phyloP scores from a whole-genome alignment of 2,888 invertebrate genomes.

The Megalurothrips usitatus region DNA sequence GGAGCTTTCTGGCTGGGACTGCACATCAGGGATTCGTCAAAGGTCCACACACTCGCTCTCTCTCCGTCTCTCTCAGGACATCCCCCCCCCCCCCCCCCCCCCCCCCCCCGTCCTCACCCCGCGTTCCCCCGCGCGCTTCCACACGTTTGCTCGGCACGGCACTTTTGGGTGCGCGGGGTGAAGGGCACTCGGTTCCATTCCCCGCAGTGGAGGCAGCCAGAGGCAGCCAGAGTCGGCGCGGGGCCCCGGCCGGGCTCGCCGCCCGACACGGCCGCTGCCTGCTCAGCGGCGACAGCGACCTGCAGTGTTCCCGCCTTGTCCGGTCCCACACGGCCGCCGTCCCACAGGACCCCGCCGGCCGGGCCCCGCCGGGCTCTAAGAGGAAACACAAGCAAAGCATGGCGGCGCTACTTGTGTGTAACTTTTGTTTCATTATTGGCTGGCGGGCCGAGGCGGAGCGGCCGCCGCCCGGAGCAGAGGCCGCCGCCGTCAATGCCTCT shows the following conservation, averaged over 20 bases:
- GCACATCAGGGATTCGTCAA: constrained; percentile 14
- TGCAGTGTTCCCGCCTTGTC: background rate
- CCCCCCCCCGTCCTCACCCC: background rate
- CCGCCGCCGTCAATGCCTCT: background rate
- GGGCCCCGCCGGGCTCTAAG: background rate
- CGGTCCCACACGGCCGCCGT: background rate
- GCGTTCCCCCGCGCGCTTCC: no score
- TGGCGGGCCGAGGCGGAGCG: background rate
- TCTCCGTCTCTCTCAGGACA: background rate
- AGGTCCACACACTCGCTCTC: background rate
- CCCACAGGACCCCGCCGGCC: background rate
- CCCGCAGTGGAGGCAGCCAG: no score
- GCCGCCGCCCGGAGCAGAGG: no score
- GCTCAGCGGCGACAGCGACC: background rate
- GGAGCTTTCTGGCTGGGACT: background rate
- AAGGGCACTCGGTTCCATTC: no score
- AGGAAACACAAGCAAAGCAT: background rate
- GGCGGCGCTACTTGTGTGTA: background rate
- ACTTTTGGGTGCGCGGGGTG: no score
- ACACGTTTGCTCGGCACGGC: no score
- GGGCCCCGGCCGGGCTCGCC: no score
- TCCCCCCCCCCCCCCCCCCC: background rate
- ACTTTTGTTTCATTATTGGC: constrained; percentile 20
- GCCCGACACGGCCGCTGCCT: no score
- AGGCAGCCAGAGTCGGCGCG: no score